Conservation (phyloP, 2,113 vertebrate genomes). For the Nesoenas mayeri region DNA sequence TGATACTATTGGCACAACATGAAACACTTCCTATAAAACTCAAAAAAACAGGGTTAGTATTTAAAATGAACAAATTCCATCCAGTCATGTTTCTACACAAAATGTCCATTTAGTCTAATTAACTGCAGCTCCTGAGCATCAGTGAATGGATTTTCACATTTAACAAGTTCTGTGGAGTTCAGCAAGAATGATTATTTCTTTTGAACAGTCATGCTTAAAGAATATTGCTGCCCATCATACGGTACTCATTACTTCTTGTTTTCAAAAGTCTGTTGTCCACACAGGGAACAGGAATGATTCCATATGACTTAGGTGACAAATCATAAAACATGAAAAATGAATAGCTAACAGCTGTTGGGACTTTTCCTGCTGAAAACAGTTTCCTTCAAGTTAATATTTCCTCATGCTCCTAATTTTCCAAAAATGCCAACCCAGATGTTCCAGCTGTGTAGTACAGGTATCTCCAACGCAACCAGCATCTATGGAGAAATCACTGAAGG, state of each 20-base stretch:
- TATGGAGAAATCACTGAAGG: not conserved
- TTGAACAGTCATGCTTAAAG: slow-evolving; percentile 40
- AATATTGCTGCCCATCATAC: slow-evolving; percentile 46
- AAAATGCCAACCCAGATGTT: slow-evolving; percentile 51
- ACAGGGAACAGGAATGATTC: slow-evolving; percentile 53
- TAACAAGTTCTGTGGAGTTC: slow-evolving; percentile 22
- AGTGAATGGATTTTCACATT: not conserved
- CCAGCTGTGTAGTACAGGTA: not conserved
- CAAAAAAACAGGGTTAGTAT: not conserved
- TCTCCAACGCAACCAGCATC: not conserved
- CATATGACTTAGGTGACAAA: slow-evolving; percentile 61
- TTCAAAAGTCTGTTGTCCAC: slow-evolving; percentile 38
- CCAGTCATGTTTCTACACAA: slow-evolving; percentile 26
- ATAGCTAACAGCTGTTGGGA: slow-evolving; percentile 48
- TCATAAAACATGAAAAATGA: slow-evolving; percentile 54
- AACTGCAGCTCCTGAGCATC: slow-evolving; percentile 1
- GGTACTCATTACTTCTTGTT: slow-evolving; percentile 38
- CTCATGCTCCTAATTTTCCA: slow-evolving; percentile 12
- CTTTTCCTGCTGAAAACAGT: slow-evolving; percentile 26
- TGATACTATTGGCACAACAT: slow-evolving; percentile 44
- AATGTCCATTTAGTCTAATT: slow-evolving; percentile 46
- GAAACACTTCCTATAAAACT: slow-evolving; percentile 27
- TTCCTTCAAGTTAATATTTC: slow-evolving; percentile 52
- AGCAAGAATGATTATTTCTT: slow-evolving; percentile 31
- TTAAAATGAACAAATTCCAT: slow-evolving; percentile 41